Evolutionary conservation across 2,888 invertebrate species (phyloP).

Genomic region (Pandemis corylana): DNA sequence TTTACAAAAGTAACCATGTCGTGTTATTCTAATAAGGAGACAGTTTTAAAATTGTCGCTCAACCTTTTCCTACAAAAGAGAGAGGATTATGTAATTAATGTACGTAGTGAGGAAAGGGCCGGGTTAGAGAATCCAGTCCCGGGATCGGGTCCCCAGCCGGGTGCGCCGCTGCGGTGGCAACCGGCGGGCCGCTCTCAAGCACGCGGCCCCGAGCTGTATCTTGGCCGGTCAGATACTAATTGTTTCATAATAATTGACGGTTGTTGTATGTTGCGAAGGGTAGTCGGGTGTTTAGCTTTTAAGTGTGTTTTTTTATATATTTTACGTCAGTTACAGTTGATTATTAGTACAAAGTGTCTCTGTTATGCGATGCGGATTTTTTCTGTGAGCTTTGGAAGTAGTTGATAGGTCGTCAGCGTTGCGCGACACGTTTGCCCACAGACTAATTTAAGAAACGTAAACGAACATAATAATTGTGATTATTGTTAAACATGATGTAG

Average conservation of each 20-base stretch:
- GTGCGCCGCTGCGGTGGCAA: neutral
- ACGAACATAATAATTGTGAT: slow-evolving; percentile 36
- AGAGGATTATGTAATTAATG: neutral
- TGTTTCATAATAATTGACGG: slow-evolving; percentile 61
- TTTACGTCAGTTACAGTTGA: slow-evolving; percentile 72
- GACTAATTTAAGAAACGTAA: slow-evolving; percentile 36
- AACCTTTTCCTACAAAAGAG: neutral
- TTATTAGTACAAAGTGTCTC: slow-evolving; percentile 67
- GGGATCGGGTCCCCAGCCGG: neutral
- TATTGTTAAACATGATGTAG: slow-evolving; percentile 40
- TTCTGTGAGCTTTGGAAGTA: slow-evolving; percentile 39
- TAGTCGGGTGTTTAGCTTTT: slow-evolving; percentile 61
- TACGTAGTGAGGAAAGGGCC: neutral
- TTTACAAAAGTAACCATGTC: neutral
- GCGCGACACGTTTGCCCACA: slow-evolving; percentile 33
- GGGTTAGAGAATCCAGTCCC: neutral
- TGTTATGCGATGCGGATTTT: slow-evolving; percentile 47
- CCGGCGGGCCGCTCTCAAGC: slow-evolving; percentile 51
- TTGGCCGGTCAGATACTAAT: slow-evolving; percentile 64
- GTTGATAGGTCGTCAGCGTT: slow-evolving; percentile 22
- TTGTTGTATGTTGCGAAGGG: slow-evolving; percentile 45
- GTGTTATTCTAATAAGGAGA: neutral
- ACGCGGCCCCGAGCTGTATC: slow-evolving; percentile 59
- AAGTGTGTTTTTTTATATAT: slow-evolving; percentile 61
- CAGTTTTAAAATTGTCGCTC: neutral